These are phyloP conservation scores for Promerops cafer DNA, from an alignment of 2,113 vertebrate genomes.

Conservation along the genomic window DNA sequence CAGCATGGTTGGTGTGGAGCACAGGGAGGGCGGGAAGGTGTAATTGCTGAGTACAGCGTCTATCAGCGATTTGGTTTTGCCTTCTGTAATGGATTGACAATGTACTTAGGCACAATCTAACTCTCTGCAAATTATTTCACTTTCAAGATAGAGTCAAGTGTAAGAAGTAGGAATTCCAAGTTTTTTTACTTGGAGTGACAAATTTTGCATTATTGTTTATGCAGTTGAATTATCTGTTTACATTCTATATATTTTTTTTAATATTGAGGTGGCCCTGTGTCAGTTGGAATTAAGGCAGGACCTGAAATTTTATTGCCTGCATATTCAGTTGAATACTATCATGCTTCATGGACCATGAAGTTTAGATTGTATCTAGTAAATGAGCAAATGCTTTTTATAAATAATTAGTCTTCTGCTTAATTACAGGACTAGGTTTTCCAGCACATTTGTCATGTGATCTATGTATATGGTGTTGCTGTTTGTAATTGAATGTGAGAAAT, in stretches of 20 bases:
- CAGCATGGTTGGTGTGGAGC: rapidly evolving
- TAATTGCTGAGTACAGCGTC: background rate
- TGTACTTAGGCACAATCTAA: background rate
- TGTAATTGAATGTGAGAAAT: conserved; percentile 35
- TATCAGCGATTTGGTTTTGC: rapidly evolving
- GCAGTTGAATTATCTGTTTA: background rate
- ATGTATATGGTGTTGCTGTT: background rate
- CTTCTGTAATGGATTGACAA: background rate
- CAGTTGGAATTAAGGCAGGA: background rate
- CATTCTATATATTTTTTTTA: background rate
- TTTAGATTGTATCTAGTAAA: conserved; percentile 33
- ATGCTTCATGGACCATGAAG: conserved; percentile 10
- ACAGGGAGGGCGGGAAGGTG: background rate
- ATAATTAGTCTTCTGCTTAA: conserved; percentile 46
- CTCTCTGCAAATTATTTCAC: background rate
- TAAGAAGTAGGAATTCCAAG: background rate
- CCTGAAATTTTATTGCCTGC: background rate
- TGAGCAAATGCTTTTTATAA: conserved; percentile 24
- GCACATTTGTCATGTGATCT: background rate
- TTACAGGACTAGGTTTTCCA: conserved; percentile 7
- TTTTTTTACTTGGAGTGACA: background rate
- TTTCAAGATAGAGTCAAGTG: background rate
- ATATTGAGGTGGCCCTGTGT: background rate
- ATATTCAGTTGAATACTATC: background rate
- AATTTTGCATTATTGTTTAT: background rate